A percentile compares a stretch with the other conserved stretches of the same genome.
phyloP scores from a whole-genome alignment of 2,113 vertebrate species.

The Upupa epops region DNA sequence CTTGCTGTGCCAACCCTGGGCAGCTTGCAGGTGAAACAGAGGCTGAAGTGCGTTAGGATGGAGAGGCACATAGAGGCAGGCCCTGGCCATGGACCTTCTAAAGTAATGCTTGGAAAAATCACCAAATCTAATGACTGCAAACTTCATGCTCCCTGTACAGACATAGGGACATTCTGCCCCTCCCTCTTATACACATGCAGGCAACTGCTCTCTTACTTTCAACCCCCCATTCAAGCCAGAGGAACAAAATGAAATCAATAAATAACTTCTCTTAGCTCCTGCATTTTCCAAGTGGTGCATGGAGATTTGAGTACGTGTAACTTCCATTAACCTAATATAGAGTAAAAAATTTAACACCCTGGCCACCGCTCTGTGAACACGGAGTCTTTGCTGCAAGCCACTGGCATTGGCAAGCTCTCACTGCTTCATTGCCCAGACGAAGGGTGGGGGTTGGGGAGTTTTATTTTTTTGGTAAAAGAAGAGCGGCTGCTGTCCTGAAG shows the following conservation, averaged over 20 bases:
- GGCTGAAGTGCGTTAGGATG: neutral
- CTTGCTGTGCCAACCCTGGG: neutral
- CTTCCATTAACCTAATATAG: slow-evolving; percentile 51
- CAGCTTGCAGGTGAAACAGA: neutral
- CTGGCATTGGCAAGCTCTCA: neutral
- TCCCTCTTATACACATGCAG: neutral
- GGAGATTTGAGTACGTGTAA: slow-evolving; percentile 21
- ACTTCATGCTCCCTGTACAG: neutral
- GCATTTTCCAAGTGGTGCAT: neutral
- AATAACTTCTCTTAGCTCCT: slow-evolving; percentile 48
- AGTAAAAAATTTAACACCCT: neutral
- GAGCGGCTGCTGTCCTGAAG: neutral
- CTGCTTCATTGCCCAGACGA: slow-evolving; percentile 13
- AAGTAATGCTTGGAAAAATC: neutral
- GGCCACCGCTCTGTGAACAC: neutral
- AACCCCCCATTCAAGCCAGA: neutral
- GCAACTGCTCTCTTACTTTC: neutral
- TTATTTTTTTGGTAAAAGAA: neutral
- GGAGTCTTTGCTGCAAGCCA: neutral
- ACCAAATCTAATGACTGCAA: neutral
- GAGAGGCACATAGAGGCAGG: neutral
- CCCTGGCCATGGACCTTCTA: neutral
- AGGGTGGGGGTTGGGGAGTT: neutral
- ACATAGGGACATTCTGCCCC: neutral
- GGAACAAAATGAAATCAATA: slow-evolving; percentile 47